Conservation (phyloP, 2,888 invertebrate species). For the Tetragonisca angustula region DNA sequence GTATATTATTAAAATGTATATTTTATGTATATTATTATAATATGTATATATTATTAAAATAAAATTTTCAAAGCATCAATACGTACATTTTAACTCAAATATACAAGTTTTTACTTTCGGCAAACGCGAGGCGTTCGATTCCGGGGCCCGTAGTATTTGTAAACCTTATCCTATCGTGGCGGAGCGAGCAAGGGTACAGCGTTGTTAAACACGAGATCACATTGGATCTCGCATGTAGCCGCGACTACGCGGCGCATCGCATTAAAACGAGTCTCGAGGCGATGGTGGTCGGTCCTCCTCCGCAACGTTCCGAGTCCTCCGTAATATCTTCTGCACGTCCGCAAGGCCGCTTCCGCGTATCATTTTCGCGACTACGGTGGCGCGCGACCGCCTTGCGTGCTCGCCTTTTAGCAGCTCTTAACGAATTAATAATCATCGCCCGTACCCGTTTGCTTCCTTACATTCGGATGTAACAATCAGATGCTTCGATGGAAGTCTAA, state of each 20-base stretch:
- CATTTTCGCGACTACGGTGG: constrained; percentile 39
- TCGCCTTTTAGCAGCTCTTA: constrained; percentile 26
- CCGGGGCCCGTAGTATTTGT: constrained; percentile 52
- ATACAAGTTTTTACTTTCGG: background rate
- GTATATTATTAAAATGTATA: too few relatives aligned
- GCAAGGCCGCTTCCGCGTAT: constrained; percentile 47
- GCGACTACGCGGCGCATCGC: constrained; percentile 58
- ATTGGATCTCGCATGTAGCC: constrained; percentile 59
- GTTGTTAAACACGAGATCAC: constrained; percentile 69
- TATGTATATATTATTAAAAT: too few relatives aligned
- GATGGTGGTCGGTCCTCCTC: constrained; percentile 40
- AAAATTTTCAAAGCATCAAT: too few relatives aligned
- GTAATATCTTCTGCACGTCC: constrained; percentile 2
- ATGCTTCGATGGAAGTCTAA: background rate
- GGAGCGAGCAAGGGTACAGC: constrained; percentile 39
- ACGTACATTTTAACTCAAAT: too few relatives aligned
- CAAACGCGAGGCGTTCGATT: constrained; percentile 19
- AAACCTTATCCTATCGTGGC: constrained; percentile 61
- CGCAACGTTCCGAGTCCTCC: constrained; percentile 28
- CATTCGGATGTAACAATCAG: background rate
- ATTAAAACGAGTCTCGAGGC: constrained; percentile 60
- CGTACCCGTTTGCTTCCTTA: constrained; percentile 4
- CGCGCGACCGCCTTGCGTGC: constrained; percentile 15
- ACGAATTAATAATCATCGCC: constrained; percentile 43
- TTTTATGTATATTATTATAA: too few relatives aligned